These are phyloP conservation scores for Agelas oroides DNA, from an alignment of 37 sponge, comb jelly and placozoan genomes.

Conservation along the genomic window DNA sequence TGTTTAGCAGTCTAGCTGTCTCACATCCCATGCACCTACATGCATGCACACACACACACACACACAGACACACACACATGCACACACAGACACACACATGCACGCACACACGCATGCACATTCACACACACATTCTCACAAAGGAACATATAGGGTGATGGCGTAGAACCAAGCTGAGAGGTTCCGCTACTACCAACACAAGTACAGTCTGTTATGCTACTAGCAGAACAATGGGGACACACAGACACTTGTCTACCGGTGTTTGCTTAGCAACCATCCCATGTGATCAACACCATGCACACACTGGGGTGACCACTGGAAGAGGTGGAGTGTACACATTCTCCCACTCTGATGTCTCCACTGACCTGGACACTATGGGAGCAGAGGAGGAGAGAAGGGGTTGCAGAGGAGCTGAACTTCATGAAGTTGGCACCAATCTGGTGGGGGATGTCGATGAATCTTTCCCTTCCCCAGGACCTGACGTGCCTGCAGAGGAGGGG, in stretches of 20 bases:
- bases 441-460: too few relatives aligned
- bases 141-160: too few relatives aligned
- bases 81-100: too few relatives aligned
- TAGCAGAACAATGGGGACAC: constrained; percentile 72
- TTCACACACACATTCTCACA: too few relatives aligned
- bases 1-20: too few relatives aligned
- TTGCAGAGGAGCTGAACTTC: background rate
- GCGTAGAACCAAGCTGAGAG: constrained; percentile 82
- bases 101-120: too few relatives aligned
- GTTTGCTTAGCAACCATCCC: constrained; percentile 77
- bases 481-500: background rate
- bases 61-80: too few relatives aligned
- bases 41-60: too few relatives aligned
- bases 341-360: background rate
- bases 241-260: constrained; percentile 51
- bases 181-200: constrained; percentile 76
- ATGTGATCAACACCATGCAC: background rate
- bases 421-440: too few relatives aligned
- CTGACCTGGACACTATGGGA: background rate
- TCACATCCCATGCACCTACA: too few relatives aligned
- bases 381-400: background rate
- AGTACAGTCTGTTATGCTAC: constrained; percentile 33
- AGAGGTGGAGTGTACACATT: background rate
- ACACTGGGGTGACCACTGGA: background rate
- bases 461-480: too few relatives aligned